Evolutionary conservation across 2,113 vertebrate species (phyloP).

Genomic region (Fulica atra): DNA sequence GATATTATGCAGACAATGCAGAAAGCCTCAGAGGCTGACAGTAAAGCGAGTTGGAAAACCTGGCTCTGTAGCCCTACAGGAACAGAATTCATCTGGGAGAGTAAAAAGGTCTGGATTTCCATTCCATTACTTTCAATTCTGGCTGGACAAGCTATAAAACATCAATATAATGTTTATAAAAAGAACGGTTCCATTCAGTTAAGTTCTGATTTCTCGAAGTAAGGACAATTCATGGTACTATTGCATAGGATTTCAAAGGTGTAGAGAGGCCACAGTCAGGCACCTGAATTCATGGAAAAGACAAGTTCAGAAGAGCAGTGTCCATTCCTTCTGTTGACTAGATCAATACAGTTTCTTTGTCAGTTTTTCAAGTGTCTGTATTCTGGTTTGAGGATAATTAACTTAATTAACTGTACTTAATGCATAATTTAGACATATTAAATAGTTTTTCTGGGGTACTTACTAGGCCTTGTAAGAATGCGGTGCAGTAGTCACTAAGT

Average conservation of each 20-base stretch:
- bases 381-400: neutral
- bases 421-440: neutral
- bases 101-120: neutral
- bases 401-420: neutral
- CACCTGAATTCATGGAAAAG: neutral
- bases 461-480: neutral
- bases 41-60: neutral
- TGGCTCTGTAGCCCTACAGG: neutral
- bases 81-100: neutral
- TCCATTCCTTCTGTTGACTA: neutral
- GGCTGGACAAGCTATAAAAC: neutral
- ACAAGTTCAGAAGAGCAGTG: neutral
- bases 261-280: neutral
- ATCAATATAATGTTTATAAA: neutral
- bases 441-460: neutral
- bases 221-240: neutral
- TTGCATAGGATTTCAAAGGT: neutral
- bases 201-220: neutral
- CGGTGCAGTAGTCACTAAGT: neutral
- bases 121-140: neutral
- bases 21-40: neutral
- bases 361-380: neutral
- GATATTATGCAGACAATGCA: neutral
- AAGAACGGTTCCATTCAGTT: neutral
- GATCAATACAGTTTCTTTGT: neutral